These are phyloP conservation scores for Tenthredo amoena DNA, from an alignment of 2,888 invertebrate species.

Conservation along the genomic window DNA sequence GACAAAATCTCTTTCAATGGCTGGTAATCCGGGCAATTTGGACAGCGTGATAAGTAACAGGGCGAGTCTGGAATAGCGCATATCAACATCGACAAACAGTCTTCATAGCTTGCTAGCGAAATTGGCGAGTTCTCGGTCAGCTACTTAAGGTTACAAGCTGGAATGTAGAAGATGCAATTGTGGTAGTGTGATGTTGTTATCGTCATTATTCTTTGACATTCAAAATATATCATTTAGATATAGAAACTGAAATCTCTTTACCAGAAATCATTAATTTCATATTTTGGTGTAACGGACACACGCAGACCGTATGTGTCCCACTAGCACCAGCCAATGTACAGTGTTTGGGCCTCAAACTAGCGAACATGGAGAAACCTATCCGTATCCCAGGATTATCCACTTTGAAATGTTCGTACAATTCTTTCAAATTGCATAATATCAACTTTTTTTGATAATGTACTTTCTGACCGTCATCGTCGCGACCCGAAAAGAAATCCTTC, in stretches of 20 bases:
- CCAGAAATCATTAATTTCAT: no score
- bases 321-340: slow-evolving; percentile 58
- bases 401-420: slow-evolving; percentile 56
- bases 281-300: no score
- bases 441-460: slow-evolving; percentile 55
- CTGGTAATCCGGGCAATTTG: no score
- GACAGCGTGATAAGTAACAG: no score
- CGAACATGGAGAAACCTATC: slow-evolving; percentile 59
- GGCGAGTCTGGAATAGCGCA: not conserved
- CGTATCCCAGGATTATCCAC: slow-evolving; percentile 49
- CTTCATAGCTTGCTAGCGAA: not conserved
- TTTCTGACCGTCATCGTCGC: not conserved
- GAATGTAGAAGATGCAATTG: no score
- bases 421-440: slow-evolving; percentile 56
- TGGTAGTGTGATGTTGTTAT: no score
- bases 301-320: slow-evolving; percentile 48
- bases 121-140: not conserved
- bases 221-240: no score
- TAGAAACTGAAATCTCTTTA: no score
- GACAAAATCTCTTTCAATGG: no score
- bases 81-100: not conserved
- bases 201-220: no score
- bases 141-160: not conserved
- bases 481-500: not conserved
- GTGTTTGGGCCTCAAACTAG: slow-evolving; percentile 57